Conservation (phyloP, 2,797 vertebrate genomes). For the Falco columbarius region DNA sequence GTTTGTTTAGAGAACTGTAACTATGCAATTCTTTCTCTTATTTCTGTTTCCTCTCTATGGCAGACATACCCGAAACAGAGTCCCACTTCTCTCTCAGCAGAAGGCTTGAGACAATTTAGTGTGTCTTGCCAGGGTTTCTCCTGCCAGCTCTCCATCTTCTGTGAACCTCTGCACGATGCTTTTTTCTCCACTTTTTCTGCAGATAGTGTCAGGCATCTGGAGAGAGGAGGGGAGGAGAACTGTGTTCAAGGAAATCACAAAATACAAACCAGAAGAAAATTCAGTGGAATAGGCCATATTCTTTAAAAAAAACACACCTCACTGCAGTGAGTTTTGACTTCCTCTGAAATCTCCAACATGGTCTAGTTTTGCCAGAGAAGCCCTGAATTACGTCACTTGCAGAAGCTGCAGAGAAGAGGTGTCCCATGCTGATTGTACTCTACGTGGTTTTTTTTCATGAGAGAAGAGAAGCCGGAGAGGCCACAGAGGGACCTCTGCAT, state of each 20-base stretch:
- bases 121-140: not conserved
- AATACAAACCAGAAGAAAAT: not conserved
- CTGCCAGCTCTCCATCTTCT: not conserved
- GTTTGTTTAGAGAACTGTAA: not conserved
- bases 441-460: not conserved
- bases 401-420: not conserved
- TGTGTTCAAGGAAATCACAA: not conserved
- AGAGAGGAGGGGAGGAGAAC: not conserved
- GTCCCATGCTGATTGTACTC: not conserved
- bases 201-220: not conserved
- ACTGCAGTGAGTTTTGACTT: not conserved
- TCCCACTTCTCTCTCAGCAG: not conserved
- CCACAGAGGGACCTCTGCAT: rapidly evolving
- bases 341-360: rapidly evolving
- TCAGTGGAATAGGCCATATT: not conserved
- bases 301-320: not conserved
- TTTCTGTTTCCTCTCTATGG: not conserved
- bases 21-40: not conserved
- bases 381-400: not conserved
- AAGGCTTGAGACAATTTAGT: not conserved
- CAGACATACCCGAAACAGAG: not conserved
- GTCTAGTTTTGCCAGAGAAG: not conserved
- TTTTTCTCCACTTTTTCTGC: not conserved
- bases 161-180: not conserved
- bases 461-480: not conserved